Evolutionary conservation across 2,888 invertebrate genomes (phyloP).

Genomic region (Neoitamus cyanurus): DNA sequence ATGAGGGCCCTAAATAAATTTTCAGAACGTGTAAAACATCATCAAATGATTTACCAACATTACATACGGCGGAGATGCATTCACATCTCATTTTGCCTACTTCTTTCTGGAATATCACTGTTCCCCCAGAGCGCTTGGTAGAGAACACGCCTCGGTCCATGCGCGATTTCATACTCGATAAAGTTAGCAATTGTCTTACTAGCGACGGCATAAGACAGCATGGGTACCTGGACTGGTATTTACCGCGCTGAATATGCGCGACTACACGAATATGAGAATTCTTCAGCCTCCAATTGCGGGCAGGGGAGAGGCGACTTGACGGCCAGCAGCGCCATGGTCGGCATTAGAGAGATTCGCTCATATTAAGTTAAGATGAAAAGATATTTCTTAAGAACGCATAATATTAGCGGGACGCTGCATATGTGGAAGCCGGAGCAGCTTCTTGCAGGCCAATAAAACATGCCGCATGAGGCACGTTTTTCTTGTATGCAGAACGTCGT

Average conservation of each 20-base stretch:
- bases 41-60: background rate
- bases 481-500: background rate
- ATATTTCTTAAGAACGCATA: conserved; percentile 32
- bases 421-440: background rate
- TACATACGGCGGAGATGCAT: background rate
- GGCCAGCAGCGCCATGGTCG: background rate
- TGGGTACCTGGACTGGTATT: background rate
- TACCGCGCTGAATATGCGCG: conserved; percentile 3
- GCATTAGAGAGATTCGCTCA: conserved; percentile 35
- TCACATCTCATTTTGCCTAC: conserved; percentile 31
- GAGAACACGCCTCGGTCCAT: conserved; percentile 10
- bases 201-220: background rate
- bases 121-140: conserved; percentile 3
- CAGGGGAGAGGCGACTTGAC: background rate
- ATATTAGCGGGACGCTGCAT: conserved; percentile 2
- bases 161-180: conserved; percentile 36
- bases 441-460: background rate
- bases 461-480: conserved; percentile 34
- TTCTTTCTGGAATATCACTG: conserved; percentile 4
- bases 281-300: background rate
- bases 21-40: background rate
- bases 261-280: background rate
- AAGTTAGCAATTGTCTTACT: conserved; percentile 31
- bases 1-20: background rate
- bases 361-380: conserved; percentile 24